A percentile compares a stretch with the other conserved stretches of the same genome.
Evolutionary conservation across 1,140 invertebrate species (phyloP).

Genomic region (Holotrichia oblita): DNA sequence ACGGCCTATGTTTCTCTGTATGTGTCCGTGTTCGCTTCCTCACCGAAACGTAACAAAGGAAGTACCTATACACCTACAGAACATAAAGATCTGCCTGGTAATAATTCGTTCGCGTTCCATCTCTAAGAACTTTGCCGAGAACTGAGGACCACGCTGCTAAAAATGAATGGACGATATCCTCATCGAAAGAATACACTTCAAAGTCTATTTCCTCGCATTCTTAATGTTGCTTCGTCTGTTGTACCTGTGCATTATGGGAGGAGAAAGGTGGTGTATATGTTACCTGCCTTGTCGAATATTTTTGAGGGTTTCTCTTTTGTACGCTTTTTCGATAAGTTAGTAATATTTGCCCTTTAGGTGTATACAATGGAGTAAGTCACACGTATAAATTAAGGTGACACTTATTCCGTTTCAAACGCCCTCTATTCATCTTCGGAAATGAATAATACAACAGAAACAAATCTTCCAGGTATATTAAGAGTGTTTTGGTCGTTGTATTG

Average conservation of each 20-base stretch:
- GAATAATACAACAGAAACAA: neutral
- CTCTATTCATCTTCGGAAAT: constrained; percentile 8
- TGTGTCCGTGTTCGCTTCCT: neutral
- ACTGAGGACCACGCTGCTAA: neutral
- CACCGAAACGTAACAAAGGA: neutral
- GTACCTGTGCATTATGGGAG: constrained; percentile 4
- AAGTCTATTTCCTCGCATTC: constrained; percentile 5
- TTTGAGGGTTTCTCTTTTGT: neutral
- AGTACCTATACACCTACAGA: neutral
- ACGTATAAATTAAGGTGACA: constrained; percentile 20
- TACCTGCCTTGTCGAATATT: neutral
- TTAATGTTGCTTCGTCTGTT: neutral
- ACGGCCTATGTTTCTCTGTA: neutral
- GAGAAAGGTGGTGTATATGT: neutral
- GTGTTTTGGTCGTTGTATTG: neutral
- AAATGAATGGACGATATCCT: neutral
- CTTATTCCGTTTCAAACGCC: neutral
- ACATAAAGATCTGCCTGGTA: neutral
- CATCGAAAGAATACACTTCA: neutral
- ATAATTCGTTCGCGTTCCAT: neutral
- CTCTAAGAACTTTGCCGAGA: neutral
- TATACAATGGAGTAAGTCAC: neutral
- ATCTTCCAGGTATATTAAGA: neutral
- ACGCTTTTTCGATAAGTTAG: neutral
- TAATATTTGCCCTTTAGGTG: constrained; percentile 1